Conservation (phyloP, 2,888 invertebrate species). For the Mythimna lalbum region DNA sequence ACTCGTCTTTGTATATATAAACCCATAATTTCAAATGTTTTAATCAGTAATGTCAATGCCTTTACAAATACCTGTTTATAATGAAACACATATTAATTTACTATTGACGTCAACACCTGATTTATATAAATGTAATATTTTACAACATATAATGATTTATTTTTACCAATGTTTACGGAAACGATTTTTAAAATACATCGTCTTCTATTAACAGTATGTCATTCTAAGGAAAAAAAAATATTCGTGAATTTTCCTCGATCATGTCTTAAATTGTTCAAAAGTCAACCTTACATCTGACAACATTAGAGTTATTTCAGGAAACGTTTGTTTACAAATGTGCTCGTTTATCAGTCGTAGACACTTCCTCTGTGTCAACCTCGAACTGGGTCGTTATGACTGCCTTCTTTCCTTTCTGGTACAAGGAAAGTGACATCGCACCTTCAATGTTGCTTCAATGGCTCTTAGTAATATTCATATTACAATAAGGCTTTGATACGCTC, state of each 20-base stretch:
- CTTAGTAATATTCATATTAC: constrained; percentile 8
- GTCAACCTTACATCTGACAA: constrained; percentile 3
- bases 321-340: constrained; percentile 6
- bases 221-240: not conserved
- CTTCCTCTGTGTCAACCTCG: constrained; percentile 52
- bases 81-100: not conserved
- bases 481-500: too few relatives aligned
- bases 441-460: constrained; percentile 16
- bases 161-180: constrained; percentile 26
- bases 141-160: constrained; percentile 1
- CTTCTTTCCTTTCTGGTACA: constrained; percentile 48
- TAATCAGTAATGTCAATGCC: not conserved
- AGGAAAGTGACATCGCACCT: constrained; percentile 49
- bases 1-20: too few relatives aligned
- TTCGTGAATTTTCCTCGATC: not conserved
- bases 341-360: constrained; percentile 29
- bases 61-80: not conserved
- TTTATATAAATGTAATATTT: not conserved
- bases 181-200: not conserved
- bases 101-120: constrained; percentile 26
- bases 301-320: constrained; percentile 42
- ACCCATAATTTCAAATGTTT: not conserved
- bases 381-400: not conserved
- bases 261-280: constrained; percentile 9
- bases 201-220: not conserved